phyloP scores from a whole-genome alignment of 2,888 invertebrate genomes.

The Dolichomitus sp. region DNA sequence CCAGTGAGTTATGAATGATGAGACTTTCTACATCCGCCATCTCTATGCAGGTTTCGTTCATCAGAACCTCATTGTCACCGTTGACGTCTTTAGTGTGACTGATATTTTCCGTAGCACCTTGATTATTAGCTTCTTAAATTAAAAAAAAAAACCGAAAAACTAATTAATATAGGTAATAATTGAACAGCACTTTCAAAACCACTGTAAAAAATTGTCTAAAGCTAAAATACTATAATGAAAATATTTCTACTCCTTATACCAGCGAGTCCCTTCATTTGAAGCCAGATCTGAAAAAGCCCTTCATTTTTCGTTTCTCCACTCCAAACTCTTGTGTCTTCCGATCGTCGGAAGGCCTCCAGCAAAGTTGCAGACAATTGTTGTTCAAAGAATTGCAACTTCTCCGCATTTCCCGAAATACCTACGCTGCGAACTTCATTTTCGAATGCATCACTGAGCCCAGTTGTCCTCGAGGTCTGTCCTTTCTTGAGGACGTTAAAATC shows the following conservation, averaged over 20 bases:
- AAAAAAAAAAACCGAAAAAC: constrained; percentile 1
- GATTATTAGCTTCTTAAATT: not conserved
- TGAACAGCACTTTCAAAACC: constrained; percentile 12
- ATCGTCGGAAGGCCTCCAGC: not conserved
- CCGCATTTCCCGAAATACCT: not conserved
- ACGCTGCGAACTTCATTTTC: too few relatives aligned
- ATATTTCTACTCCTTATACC: constrained; percentile 29
- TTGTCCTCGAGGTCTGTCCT: too few relatives aligned
- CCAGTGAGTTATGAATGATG: too few relatives aligned
- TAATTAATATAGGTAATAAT: constrained; percentile 6
- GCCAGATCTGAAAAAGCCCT: constrained; percentile 16
- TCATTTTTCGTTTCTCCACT: constrained; percentile 17
- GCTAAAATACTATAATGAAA: not conserved
- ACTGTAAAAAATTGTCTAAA: constrained; percentile 8
- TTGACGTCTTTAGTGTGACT: too few relatives aligned
- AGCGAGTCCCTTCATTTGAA: constrained; percentile 14
- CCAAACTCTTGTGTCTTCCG: constrained; percentile 11
- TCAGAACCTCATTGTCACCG: too few relatives aligned
- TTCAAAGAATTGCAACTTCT: constrained; percentile 21
- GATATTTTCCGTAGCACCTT: not conserved
- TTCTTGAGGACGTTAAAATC: too few relatives aligned
- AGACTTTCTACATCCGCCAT: not conserved
- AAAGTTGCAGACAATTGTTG: not conserved
- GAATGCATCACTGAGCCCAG: too few relatives aligned
- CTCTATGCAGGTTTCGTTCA: constrained; percentile 1